Conservation (phyloP, 2,888 invertebrate genomes). For the Cordilura impudica region DNA sequence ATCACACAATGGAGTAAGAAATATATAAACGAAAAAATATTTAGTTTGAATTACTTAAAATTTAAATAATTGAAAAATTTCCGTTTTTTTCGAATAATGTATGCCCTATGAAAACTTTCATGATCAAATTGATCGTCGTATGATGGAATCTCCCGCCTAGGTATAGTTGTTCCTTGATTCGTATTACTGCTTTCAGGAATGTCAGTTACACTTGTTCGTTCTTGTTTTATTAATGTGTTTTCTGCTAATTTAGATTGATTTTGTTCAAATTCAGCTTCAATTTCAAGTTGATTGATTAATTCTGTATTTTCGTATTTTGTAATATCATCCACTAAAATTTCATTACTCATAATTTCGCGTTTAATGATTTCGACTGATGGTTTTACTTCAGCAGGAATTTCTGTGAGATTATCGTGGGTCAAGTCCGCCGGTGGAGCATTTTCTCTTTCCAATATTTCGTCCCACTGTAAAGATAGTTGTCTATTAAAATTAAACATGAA, state of each 20-base stretch:
- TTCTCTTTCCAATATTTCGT: neutral
- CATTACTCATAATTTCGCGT: neutral
- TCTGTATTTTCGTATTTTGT: neutral
- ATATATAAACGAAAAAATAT: no score
- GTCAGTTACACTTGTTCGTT: no score
- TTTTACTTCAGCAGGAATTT: neutral
- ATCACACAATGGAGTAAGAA: no score
- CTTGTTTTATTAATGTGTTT: neutral
- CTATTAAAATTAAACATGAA: no score
- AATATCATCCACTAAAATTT: no score
- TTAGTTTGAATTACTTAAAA: no score
- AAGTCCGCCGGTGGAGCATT: neutral
- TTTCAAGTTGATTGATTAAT: constrained; percentile 40
- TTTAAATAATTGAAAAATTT: no score
- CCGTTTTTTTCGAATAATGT: no score
- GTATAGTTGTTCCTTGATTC: neutral
- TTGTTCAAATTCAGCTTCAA: constrained; percentile 46
- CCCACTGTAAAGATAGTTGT: no score
- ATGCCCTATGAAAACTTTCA: constrained; percentile 23
- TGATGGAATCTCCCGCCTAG: neutral
- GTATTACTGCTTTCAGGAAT: neutral
- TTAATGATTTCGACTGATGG: neutral
- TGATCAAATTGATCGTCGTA: constrained; percentile 7
- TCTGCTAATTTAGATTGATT: constrained; percentile 1
- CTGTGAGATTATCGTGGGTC: neutral